Conservation (phyloP, 2,888 invertebrate genomes). For the Frankliniella intonsa region DNA sequence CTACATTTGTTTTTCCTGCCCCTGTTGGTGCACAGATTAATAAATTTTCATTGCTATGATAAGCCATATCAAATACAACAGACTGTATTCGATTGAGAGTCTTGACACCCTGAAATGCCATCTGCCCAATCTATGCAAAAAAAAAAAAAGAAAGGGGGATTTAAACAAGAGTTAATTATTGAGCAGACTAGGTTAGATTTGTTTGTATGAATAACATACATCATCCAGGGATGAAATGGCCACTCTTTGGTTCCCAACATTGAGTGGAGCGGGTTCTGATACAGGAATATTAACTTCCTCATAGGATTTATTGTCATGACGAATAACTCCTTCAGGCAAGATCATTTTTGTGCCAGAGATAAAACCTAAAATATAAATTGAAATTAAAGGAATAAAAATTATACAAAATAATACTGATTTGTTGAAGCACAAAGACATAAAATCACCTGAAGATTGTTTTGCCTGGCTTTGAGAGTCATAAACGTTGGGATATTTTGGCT, state of each 20-base stretch:
- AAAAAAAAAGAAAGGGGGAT: conserved; percentile 38
- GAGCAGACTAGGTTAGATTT: not conserved
- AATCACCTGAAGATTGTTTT: conserved; percentile 58
- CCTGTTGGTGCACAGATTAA: conserved; percentile 98
- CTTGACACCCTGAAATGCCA: conserved; percentile 83
- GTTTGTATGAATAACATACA: conserved; percentile 45
- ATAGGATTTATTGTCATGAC: conserved; percentile 66
- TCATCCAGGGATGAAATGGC: conserved; percentile 61
- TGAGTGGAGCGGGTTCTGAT: conserved; percentile 55
- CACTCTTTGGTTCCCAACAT: conserved; percentile 61
- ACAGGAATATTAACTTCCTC: conserved; percentile 85
- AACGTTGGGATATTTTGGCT: conserved; percentile 70
- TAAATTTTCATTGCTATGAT: conserved; percentile 93
- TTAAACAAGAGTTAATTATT: conserved; percentile 33
- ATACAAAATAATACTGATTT: not conserved
- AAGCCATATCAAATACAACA: conserved; percentile 91
- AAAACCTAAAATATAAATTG: conserved; percentile 46
- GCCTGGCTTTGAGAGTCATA: conserved; percentile 73
- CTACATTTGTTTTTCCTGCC: conserved; percentile 98
- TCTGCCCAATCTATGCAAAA: conserved; percentile 76
- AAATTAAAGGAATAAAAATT: conserved; percentile 25
- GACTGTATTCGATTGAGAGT: conserved; percentile 91
- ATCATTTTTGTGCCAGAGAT: conserved; percentile 72
- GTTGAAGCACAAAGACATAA: conserved; percentile 7
- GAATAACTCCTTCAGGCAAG: conserved; percentile 72